Percentiles rank a stretch among this genome's conserved stretches.
Evolutionary conservation across 2,888 invertebrate species (phyloP).

Genomic region (Lepeophtheirus nordmannii): DNA sequence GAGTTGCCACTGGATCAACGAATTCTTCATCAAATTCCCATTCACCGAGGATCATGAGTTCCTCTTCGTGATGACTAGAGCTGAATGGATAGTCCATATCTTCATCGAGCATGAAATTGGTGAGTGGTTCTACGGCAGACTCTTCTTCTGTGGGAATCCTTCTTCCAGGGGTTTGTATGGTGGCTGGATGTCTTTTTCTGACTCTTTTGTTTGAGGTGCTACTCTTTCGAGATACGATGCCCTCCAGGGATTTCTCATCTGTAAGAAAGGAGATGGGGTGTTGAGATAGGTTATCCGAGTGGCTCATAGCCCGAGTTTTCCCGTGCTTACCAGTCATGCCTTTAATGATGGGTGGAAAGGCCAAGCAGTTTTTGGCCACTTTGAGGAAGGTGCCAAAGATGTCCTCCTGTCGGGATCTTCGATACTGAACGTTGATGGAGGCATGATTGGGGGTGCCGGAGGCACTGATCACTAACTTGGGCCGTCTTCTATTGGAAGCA

Average conservation of each 20-base stretch:
- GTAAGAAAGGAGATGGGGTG: too few species aligned
- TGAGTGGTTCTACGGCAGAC: not conserved
- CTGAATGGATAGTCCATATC: not conserved
- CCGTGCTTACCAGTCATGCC: not conserved
- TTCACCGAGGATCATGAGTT: conserved; percentile 7
- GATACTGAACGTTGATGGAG: too few species aligned
- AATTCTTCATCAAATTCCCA: not conserved
- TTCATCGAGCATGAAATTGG: not conserved
- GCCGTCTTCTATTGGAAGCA: too few species aligned
- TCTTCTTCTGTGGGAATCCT: conserved; percentile 1
- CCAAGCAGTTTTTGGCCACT: not conserved
- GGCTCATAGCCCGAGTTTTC: too few species aligned
- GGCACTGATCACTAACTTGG: too few species aligned
- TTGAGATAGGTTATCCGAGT: too few species aligned
- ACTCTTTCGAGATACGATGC: too few species aligned
- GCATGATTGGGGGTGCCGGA: too few species aligned
- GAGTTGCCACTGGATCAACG: not conserved
- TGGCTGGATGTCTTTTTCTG: not conserved
- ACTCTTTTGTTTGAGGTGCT: not conserved
- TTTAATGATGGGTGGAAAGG: not conserved
- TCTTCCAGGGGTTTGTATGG: conserved; percentile 2
- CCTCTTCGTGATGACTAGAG: not conserved
- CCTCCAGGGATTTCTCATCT: too few species aligned
- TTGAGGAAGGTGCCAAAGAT: not conserved
- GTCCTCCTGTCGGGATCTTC: too few species aligned